Evolutionary conservation across 2,797 vertebrate genomes (phyloP), one percentile per base, ranked within the genome.

Genomic region (Prunella strophiata): DNA sequence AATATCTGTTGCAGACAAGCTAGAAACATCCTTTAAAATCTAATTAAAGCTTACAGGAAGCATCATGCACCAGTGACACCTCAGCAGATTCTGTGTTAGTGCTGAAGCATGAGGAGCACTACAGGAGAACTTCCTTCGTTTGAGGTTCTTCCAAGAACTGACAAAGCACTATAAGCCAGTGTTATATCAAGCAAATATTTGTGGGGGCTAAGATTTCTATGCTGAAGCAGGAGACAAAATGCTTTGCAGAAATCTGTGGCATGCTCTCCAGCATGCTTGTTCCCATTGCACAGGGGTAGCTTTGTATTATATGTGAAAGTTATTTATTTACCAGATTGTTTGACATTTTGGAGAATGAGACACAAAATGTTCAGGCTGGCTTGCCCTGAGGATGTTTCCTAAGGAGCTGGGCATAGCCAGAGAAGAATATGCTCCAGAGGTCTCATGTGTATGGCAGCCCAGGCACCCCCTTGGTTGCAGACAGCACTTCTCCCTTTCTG

Each of bases 241-340:
- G 30, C 52, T 93, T 61, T 82, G 80, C 83, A 85, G 67, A 85
- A 86, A 68, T 61, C 65, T 54, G 16, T 54, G 59, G 59, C 42
- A 16, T 6, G 50, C 57, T 88, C 58, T 88, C 27, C 71, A 88
- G 80, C 2, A 1, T 66, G 54, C 58, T 70, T 75, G 78, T 43
- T 83, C 78, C 81, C 67, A n/a, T 40, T 61, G 26, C 59, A 93
- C 80, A 94, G 85, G 61, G 71, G 74, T 9, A 72, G 85, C 74
- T 94, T 91, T 91, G 77, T 91, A 48, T 58, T 89, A 40, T 20
- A 57, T 62, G 43, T 72, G 52, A 62, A 79, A 88, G 83, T 87
- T 66, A 86, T 81, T 89, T 93, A 96, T 96, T 92, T 83, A 87
- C 71, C 59, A 90, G 18, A 76, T 91, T 76, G 59, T 76, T 91